Evolutionary conservation across 2,797 vertebrate species (phyloP).

Genomic region (Lepus townsendii): DNA sequence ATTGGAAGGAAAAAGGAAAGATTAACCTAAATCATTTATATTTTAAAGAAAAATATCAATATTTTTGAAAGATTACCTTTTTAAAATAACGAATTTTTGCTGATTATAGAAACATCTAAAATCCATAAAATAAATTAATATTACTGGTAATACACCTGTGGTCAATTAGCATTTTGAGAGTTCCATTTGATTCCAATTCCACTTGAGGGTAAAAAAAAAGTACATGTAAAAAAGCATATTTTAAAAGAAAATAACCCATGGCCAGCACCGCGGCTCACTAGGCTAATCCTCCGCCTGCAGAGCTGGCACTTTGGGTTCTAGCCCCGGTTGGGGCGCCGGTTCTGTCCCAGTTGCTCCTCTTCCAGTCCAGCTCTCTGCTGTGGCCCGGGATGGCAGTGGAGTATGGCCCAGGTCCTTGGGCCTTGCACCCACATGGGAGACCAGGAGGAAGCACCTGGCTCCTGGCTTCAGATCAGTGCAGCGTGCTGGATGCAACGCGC

Average conservation of each 20-base stretch:
- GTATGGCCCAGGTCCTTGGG: no score
- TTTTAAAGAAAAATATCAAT: background rate
- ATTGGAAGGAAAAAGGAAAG: background rate
- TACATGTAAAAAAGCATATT: background rate
- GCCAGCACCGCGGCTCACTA: no score
- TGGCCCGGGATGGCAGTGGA: no score
- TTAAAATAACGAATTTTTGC: background rate
- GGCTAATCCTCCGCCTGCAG: no score
- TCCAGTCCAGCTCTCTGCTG: no score
- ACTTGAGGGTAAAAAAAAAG: background rate
- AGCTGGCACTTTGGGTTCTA: no score
- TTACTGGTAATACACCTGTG: background rate
- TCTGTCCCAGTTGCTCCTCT: no score
- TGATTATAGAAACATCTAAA: constrained; percentile 23
- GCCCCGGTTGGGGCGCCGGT: no score
- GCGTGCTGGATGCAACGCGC: no score
- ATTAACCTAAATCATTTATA: background rate
- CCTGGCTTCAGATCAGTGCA: no score
- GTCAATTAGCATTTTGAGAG: background rate
- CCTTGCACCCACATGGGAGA: no score
- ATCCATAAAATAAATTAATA: constrained; percentile 8
- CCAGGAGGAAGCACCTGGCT: no score
- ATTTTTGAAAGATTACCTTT: background rate
- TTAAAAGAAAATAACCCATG: background rate
- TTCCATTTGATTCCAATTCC: background rate